Base-by-base conservation (phyloP, 2,888 invertebrate species). In the Meandrusa payeni region DNA sequence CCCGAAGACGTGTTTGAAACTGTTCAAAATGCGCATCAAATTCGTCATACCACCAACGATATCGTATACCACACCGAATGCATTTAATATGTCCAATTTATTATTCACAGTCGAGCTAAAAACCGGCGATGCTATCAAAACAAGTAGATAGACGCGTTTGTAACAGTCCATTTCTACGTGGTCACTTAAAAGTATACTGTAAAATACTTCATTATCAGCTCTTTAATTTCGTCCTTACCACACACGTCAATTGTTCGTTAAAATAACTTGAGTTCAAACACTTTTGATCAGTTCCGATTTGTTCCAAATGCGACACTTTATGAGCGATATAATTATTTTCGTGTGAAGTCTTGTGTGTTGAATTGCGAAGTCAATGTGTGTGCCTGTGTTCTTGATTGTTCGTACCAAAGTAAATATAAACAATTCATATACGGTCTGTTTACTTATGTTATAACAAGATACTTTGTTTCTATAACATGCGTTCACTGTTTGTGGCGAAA, bases 1-100 rank as follows among this genome's bases (percentile, higher is more conserved):
- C 17, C 36, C 47, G 26, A 53, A 50, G 10, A 56, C 39, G 3
- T 46, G 47, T 11, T 50, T 50, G 2, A 54, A 31, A 15, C 37
- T 50, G 13, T 37, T 43, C 10, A 55, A 24, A 3, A 50, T 12
- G 10, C 23, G 46, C 5, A 38, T 46, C 9, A 50, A 17, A 23
- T 41, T 50, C 3, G 45, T 41, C 11, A 50, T 24, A 2, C 46
- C 41, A 7, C 43, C 36, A 5, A 26, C 43, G 9, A 51, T 23
- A 15, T 44, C 42, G 32, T 36, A 48, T 17, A 46, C 39, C 6
- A 41, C 31, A 15, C 40, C 20, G 26, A 41, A 26, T 2, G 32
- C 24, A 9, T 41, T 32, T 5, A 32, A 41, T 2, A 17, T 7
- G 19, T 41, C 40, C 19, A 20, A 12, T 41, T 32, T 26, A 7